phyloP scores from a whole-genome alignment of 2,888 invertebrate genomes.

The Drosophila affinis region DNA sequence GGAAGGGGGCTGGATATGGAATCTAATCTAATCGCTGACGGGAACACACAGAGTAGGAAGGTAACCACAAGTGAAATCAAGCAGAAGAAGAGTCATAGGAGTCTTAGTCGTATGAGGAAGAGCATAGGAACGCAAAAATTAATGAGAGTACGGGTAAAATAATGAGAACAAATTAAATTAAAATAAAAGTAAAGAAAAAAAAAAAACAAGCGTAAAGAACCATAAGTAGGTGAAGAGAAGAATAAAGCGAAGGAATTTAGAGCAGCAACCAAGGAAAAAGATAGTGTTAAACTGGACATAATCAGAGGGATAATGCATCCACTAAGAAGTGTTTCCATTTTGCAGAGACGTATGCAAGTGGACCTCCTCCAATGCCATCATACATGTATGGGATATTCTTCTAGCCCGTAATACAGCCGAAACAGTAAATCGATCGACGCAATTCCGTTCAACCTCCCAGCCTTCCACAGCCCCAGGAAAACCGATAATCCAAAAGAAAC shows the following conservation, averaged over 20 bases:
- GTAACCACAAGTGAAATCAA: background rate
- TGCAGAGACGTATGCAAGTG: background rate
- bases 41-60: background rate
- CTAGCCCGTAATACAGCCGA: too few species aligned
- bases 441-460: background rate
- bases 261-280: background rate
- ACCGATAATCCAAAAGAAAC: background rate
- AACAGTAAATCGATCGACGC: background rate
- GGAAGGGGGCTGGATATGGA: background rate
- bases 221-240: too few species aligned
- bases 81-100: background rate
- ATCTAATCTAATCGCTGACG: background rate
- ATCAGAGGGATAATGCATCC: background rate
- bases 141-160: background rate
- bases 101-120: background rate
- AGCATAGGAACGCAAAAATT: background rate
- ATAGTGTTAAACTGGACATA: background rate
- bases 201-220: background rate
- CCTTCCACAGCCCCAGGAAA: constrained; percentile 3
- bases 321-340: background rate
- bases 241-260: too few species aligned
- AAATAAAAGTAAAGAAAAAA: background rate
- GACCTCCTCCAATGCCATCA: too few species aligned
- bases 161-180: background rate
- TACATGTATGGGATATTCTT: too few species aligned